A percentile compares a stretch with the other conserved stretches of the same genome.
Evolutionary conservation across 2,113 vertebrate genomes (phyloP).

Genomic region (Alexandromys fortis): DNA sequence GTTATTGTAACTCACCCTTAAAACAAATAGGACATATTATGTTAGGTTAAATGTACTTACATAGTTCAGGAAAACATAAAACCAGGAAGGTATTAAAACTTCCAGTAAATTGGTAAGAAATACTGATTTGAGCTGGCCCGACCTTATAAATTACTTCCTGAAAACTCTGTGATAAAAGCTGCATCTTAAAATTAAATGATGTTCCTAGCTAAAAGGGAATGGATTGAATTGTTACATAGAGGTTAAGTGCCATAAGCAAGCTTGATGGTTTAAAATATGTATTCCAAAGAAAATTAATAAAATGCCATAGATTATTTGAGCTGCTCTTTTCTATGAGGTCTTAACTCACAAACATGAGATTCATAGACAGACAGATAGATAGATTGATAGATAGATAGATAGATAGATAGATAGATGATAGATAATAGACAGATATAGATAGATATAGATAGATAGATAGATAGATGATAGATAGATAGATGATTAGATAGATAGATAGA

Average conservation of each 20-base stretch:
- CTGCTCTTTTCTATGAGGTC: not conserved
- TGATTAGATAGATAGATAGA: not conserved
- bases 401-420: not conserved
- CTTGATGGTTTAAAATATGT: slow-evolving; percentile 14
- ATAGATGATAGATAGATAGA: not conserved
- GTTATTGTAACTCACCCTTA: not conserved
- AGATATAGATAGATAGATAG: not conserved
- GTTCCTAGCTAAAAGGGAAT: not conserved
- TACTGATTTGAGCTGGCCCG: slow-evolving; percentile 34
- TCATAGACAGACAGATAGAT: too few relatives aligned
- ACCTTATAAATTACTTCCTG: slow-evolving; percentile 57
- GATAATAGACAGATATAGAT: not conserved
- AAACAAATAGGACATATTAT: not conserved
- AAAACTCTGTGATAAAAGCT: slow-evolving; percentile 52
- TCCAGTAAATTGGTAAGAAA: slow-evolving; percentile 38
- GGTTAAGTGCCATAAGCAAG: slow-evolving; percentile 28
- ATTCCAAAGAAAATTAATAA: slow-evolving; percentile 39
- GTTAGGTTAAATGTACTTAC: not conserved
- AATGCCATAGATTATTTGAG: slow-evolving; percentile 23
- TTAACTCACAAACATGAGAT: not conserved
- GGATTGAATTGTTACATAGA: slow-evolving; percentile 19
- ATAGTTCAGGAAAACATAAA: slow-evolving; percentile 49
- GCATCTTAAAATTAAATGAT: slow-evolving; percentile 57
- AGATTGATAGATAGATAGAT: not conserved
- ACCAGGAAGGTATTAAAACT: slow-evolving; percentile 20